phyloP scores from a whole-genome alignment of 1,140 invertebrate genomes.

The Chrysopa pallens region DNA sequence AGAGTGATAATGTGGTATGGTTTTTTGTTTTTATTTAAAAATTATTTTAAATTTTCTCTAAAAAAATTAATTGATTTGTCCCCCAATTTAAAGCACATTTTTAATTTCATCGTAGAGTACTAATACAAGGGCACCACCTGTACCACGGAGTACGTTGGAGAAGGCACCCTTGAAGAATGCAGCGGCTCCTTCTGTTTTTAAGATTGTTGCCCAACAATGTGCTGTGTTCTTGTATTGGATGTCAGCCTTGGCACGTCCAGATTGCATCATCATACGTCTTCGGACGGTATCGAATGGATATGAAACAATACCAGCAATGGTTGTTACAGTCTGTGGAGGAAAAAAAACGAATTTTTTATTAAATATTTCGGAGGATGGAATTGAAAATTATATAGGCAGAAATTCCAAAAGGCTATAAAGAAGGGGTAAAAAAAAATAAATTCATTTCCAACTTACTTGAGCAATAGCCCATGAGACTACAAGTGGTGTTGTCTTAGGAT shows the following conservation, averaged over 20 bases:
- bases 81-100: conserved; percentile 30
- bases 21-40: no score
- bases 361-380: no score
- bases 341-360: conserved; percentile 4
- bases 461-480: conserved; percentile 67
- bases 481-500: conserved; percentile 63
- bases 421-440: not conserved
- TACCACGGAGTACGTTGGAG: conserved; percentile 61
- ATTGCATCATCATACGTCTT: conserved; percentile 84
- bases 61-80: no score
- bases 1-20: no score
- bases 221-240: conserved; percentile 54
- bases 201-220: conserved; percentile 54
- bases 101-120: conserved; percentile 66
- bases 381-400: no score
- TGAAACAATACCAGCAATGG: conserved; percentile 39
- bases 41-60: no score
- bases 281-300: conserved; percentile 83
- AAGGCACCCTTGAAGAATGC: conserved; percentile 73
- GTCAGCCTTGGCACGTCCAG: conserved; percentile 43
- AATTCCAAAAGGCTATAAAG: no score
- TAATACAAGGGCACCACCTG: conserved; percentile 59
- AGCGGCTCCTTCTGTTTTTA: conserved; percentile 36
- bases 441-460: conserved; percentile 44
- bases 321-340: conserved; percentile 21